Evolutionary conservation across 1,140 invertebrate species (phyloP).

Genomic region (Leptinotarsa undecemlineata): DNA sequence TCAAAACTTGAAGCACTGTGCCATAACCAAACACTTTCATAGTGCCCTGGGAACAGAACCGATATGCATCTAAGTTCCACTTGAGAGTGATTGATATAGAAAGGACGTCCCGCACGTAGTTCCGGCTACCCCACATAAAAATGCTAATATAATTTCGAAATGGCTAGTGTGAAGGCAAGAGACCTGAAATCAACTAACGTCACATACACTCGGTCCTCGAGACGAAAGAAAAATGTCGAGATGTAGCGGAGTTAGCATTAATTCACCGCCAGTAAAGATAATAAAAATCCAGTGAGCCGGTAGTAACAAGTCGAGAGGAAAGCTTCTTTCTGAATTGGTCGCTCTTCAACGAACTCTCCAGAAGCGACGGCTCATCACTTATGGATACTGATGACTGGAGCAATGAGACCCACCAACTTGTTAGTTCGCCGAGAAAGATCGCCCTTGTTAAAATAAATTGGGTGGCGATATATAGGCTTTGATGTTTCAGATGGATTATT

Average conservation of each 20-base stretch:
- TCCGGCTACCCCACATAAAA: not conserved
- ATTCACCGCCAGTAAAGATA: constrained; percentile 45
- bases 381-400: constrained; percentile 64
- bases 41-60: too few relatives aligned
- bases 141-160: constrained; percentile 4
- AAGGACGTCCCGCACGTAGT: not conserved
- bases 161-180: not conserved
- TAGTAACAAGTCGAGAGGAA: constrained; percentile 38
- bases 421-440: constrained; percentile 45
- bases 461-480: constrained; percentile 39
- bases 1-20: too few relatives aligned
- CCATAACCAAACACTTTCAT: too few relatives aligned
- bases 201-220: constrained; percentile 9
- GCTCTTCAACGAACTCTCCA: constrained; percentile 33
- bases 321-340: constrained; percentile 43
- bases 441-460: constrained; percentile 54
- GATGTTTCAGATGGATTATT: constrained; percentile 36
- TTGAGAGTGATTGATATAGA: too few relatives aligned
- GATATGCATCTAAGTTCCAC: too few relatives aligned
- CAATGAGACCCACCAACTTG: constrained; percentile 56
- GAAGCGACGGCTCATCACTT: constrained; percentile 58
- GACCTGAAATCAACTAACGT: not conserved
- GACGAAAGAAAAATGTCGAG: constrained; percentile 39
- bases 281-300: constrained; percentile 41
- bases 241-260: constrained; percentile 39